phyloP scores from a whole-genome alignment of 2,888 invertebrate genomes.

The Pegoplata infirma region DNA sequence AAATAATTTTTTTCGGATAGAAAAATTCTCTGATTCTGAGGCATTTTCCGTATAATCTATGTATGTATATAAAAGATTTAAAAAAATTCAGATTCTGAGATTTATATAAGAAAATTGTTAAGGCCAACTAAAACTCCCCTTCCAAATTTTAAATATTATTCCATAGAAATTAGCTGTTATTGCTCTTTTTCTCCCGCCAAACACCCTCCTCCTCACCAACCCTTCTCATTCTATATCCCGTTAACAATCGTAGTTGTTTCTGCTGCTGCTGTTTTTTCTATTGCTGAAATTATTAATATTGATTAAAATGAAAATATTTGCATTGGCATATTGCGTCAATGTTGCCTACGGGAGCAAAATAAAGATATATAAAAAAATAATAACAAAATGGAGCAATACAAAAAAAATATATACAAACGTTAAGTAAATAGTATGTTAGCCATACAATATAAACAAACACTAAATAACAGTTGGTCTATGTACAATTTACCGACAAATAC shows the following conservation, averaged over 20 bases:
- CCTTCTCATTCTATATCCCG: too few species aligned
- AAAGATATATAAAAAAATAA: constrained; percentile 4
- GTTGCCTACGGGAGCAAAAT: constrained; percentile 35
- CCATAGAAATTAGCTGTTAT: too few species aligned
- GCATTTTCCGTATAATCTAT: too few species aligned
- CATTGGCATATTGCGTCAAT: constrained; percentile 52
- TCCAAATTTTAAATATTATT: too few species aligned
- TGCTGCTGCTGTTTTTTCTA: background rate
- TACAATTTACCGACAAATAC: constrained; percentile 11
- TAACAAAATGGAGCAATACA: constrained; percentile 1
- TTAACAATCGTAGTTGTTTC: too few species aligned
- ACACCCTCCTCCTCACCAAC: too few species aligned
- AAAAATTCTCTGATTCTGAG: too few species aligned
- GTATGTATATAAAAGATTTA: too few species aligned
- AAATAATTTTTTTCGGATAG: too few species aligned
- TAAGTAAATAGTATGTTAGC: constrained; percentile 21
- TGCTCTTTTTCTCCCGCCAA: background rate
- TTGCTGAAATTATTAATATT: constrained; percentile 24
- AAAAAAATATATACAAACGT: background rate
- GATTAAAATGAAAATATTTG: constrained; percentile 43
- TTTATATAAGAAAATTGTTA: too few species aligned
- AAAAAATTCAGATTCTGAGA: too few species aligned
- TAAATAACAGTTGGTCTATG: constrained; percentile 24
- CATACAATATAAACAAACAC: constrained; percentile 11
- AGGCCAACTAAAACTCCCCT: background rate